Evolutionary conservation across 2,797 vertebrate genomes (phyloP), one percentile per base, ranked within the genome.

Genomic region (Rhinichthys osculus): DNA sequence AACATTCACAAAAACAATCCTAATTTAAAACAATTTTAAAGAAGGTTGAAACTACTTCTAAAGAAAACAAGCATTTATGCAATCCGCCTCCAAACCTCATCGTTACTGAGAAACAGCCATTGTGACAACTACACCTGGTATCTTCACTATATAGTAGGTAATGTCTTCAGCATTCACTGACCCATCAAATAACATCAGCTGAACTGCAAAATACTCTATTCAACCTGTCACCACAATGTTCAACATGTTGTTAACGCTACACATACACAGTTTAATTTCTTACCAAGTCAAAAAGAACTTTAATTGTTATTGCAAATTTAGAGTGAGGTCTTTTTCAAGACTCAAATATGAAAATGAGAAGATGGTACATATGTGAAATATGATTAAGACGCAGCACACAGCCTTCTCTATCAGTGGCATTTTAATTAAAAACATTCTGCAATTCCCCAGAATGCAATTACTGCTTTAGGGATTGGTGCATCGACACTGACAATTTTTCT

Each of bases 401-500:
- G 86, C 59, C 74, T 83, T 85, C 85, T 89, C 87, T 89, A 88
- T 89, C 86, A 88, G 82, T 90, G 81, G 73, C 59, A 35, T 52
- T 88, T 88, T 87, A 89, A 90, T 90, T 88, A 88, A 91, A 91
- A 86, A 88, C 77, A 83, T 78, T 81, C 76, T 76, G 80, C 79
- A 89, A 89, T 73, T 88, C 74, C 66, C 87, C 88, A 88, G 89
- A 87, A 87, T 88, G 86, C 72, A 90, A 91, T 90, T 89, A 90
- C 54, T 57, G 64, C 88, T 83, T 86, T 84, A 83, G 84, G 72
- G 74, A 81, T 74, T 47, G 83, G 59, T 66, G 77, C 73, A 86
- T 87, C 81, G 81, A 70, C 72, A 91, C 89, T 88, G 81, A 90
- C 90, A 91, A 92, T 94, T 91, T 87, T 89, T 89, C 92, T 91